Evolutionary conservation across 1,140 invertebrate genomes (phyloP).

Genomic region (Hycleus cichorii): DNA sequence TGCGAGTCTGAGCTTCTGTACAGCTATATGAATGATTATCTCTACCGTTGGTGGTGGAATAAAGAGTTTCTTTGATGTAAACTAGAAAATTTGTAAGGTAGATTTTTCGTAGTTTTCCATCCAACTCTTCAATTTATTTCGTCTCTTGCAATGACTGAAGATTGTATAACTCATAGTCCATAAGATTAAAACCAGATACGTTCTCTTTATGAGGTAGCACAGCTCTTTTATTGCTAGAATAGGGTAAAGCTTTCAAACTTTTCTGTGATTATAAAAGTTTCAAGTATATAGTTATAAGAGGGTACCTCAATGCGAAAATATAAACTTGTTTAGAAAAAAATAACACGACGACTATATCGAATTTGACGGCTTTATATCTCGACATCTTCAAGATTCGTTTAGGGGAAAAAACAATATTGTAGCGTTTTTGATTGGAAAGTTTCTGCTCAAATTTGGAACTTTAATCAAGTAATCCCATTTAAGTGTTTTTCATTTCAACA

Average conservation of each 20-base stretch:
- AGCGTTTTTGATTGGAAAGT: background rate
- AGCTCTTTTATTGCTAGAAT: background rate
- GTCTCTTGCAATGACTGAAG: background rate
- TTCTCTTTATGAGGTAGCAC: background rate
- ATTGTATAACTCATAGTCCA: background rate
- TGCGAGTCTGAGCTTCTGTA: slow-evolving; percentile 15
- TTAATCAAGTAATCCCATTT: background rate
- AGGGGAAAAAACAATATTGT: background rate
- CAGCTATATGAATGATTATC: no score
- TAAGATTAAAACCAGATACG: background rate
- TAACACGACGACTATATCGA: background rate
- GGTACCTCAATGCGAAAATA: background rate
- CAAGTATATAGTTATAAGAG: no score
- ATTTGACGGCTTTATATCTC: background rate
- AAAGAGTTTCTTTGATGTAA: background rate
- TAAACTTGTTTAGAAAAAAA: background rate
- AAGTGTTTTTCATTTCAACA: background rate
- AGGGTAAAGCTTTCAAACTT: no score
- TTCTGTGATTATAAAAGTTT: no score
- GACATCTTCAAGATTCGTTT: background rate
- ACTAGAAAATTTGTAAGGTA: background rate
- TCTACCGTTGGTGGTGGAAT: no score
- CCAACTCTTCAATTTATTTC: slow-evolving; percentile 10
- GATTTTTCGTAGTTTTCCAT: background rate
- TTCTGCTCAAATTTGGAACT: background rate